Evolutionary conservation across 2,113 vertebrate species (phyloP).

Genomic region (Coracopsis vasa): DNA sequence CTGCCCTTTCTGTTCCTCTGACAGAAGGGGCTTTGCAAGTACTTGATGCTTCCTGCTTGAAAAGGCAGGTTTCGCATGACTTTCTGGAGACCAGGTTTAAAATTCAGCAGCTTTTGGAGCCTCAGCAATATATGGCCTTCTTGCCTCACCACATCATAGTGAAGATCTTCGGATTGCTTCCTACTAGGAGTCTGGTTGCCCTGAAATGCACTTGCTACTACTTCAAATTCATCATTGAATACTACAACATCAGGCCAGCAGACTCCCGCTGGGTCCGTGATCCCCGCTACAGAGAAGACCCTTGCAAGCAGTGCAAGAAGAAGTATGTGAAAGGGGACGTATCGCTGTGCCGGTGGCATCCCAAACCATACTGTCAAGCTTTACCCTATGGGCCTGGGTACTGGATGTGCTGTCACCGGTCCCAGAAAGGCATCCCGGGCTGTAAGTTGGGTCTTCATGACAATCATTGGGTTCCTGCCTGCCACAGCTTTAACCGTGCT

Average conservation of each 20-base stretch:
- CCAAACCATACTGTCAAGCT: conserved; percentile 95
- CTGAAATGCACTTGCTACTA: conserved; percentile 93
- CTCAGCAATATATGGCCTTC: conserved; percentile 87
- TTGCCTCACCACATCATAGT: conserved; percentile 93
- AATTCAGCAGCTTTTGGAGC: conserved; percentile 91
- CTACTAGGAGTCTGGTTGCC: conserved; percentile 87
- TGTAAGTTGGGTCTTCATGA: conserved; percentile 95
- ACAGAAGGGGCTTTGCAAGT: conserved; percentile 37
- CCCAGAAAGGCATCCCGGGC: conserved; percentile 86
- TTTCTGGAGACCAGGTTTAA: conserved; percentile 90
- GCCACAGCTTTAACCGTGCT: conserved; percentile 88
- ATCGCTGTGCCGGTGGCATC: conserved; percentile 94
- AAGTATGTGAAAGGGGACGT: conserved; percentile 89
- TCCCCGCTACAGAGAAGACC: conserved; percentile 92
- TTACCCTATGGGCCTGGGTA: conserved; percentile 92
- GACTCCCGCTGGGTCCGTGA: conserved; percentile 96
- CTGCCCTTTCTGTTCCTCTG: background rate
- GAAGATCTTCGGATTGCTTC: conserved; percentile 86
- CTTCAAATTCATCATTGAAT: conserved; percentile 89
- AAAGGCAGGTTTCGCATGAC: conserved; percentile 81
- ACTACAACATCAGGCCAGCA: conserved; percentile 88
- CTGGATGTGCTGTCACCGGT: conserved; percentile 95
- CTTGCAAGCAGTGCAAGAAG: conserved; percentile 96
- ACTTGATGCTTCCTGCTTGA: conserved; percentile 68
- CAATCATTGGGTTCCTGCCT: conserved; percentile 94